A percentile compares a stretch with the other conserved stretches of the same genome.
Evolutionary conservation across 2,797 vertebrate genomes (phyloP).

Genomic region (Spea hammondii): DNA sequence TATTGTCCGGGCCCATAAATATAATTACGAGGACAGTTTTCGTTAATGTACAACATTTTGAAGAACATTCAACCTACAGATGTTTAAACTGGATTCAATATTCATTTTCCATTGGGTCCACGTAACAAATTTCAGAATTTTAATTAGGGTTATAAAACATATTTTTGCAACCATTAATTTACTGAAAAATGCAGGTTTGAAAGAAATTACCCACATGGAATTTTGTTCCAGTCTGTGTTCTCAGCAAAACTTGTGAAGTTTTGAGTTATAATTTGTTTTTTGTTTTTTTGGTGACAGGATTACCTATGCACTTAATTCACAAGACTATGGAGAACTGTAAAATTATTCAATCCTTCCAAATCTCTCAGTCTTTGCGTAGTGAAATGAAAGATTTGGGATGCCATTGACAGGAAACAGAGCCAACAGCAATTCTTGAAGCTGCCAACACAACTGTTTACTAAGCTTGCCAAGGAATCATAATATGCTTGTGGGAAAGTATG

Average conservation of each 20-base stretch:
- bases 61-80: constrained; percentile 12
- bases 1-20: constrained; percentile 41
- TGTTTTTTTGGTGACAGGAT: constrained; percentile 44
- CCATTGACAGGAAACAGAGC: constrained; percentile 58
- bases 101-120: constrained; percentile 23
- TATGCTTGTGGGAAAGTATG: constrained; percentile 71
- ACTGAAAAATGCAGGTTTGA: constrained; percentile 4
- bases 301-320: constrained; percentile 58
- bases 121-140: constrained; percentile 36
- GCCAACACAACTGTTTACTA: constrained; percentile 68
- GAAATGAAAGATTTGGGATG: constrained; percentile 57
- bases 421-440: constrained; percentile 61
- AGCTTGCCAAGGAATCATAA: constrained; percentile 69
- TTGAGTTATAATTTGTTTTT: constrained; percentile 22
- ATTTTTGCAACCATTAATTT: constrained; percentile 5
- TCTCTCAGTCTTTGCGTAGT: constrained; percentile 47
- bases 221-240: constrained; percentile 14
- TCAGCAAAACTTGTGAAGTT: neutral
- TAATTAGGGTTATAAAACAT: constrained; percentile 6
- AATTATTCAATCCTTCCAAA: constrained; percentile 58
- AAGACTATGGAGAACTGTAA: constrained; percentile 53
- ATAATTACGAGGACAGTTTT: constrained; percentile 25
- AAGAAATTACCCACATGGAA: neutral
- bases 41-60: constrained; percentile 30
- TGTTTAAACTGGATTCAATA: constrained; percentile 15